These are phyloP conservation scores for Zaprionus ornatus DNA, from an alignment of 1,140 invertebrate species.

Conservation along the genomic window DNA sequence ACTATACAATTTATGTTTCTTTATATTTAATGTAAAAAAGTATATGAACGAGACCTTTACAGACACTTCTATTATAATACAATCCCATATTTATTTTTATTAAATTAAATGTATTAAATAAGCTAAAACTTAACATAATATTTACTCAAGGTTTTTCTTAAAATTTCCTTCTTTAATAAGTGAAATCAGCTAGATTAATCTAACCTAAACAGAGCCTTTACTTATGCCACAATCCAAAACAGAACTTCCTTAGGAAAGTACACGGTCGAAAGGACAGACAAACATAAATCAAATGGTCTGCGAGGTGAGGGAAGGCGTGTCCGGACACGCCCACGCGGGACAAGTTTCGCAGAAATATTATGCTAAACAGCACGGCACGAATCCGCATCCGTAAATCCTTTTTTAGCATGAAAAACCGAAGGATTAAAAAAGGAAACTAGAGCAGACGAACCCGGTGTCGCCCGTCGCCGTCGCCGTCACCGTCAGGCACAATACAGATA, in stretches of 20 bases:
- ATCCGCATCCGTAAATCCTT: slow-evolving; percentile 74
- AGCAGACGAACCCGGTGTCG: slow-evolving; percentile 34
- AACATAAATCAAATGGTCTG: slow-evolving; percentile 48
- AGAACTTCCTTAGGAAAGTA: not conserved
- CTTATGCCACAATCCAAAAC: not conserved
- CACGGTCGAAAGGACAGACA: not conserved
- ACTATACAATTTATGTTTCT: too few relatives aligned
- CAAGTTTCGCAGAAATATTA: slow-evolving; percentile 62
- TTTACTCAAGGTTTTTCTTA: not conserved
- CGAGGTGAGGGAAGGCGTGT: not conserved
- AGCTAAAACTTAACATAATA: not conserved
- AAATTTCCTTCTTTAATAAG: not conserved
- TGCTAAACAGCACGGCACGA: slow-evolving; percentile 51
- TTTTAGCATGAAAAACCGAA: slow-evolving; percentile 79
- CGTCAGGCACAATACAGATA: not conserved
- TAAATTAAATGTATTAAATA: not conserved
- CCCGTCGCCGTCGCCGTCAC: too few relatives aligned
- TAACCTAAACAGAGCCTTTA: not conserved
- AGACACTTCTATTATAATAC: not conserved
- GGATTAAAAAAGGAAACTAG: slow-evolving; percentile 82
- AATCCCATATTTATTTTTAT: too few relatives aligned
- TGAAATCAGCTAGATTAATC: not conserved
- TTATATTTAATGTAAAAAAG: too few relatives aligned
- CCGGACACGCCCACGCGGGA: slow-evolving; percentile 40
- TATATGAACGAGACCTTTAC: not conserved